A percentile compares a stretch with the other conserved stretches of the same genome.
Conservation (phyloP, 2,113 vertebrate species). For the Oostethus manadensis region DNA sequence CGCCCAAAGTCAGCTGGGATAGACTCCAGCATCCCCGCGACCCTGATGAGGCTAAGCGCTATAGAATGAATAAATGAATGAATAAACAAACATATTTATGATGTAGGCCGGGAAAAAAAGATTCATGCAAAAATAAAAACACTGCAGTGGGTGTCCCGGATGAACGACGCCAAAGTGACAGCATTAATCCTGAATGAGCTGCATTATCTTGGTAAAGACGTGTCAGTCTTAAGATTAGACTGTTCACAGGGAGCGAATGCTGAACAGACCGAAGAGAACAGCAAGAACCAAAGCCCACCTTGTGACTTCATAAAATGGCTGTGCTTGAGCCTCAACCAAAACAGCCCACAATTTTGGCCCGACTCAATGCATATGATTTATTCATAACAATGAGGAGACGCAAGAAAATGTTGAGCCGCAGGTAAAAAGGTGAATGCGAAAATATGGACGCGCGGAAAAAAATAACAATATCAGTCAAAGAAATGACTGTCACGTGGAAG, state of each 20-base stretch:
- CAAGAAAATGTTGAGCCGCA: slow-evolving; percentile 18
- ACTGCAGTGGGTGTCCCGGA: no score
- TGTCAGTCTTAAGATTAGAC: not conserved
- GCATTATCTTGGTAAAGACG: no score
- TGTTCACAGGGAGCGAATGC: not conserved
- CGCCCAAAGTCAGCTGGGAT: no score
- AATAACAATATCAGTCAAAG: slow-evolving; percentile 21
- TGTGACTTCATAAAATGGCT: slow-evolving; percentile 53
- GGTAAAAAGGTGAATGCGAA: slow-evolving; percentile 18
- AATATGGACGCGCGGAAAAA: slow-evolving; percentile 9
- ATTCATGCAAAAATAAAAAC: no score
- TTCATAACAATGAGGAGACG: slow-evolving; percentile 44
- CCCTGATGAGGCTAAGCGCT: no score
- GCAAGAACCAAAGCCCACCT: slow-evolving; percentile 14
- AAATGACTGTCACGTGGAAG: not conserved
- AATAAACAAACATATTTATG: no score
- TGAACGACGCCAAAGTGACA: no score
- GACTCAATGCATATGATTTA: slow-evolving; percentile 51
- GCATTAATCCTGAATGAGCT: no score
- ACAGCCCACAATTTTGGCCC: slow-evolving; percentile 34
- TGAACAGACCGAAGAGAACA: not conserved
- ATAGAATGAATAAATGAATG: no score
- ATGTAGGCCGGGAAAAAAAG: no score
- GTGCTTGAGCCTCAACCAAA: slow-evolving; percentile 33
- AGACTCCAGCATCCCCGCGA: no score